These are phyloP conservation scores for Chaunax sp. DNA, from an alignment of 2,797 vertebrate genomes.

Conservation along the genomic window DNA sequence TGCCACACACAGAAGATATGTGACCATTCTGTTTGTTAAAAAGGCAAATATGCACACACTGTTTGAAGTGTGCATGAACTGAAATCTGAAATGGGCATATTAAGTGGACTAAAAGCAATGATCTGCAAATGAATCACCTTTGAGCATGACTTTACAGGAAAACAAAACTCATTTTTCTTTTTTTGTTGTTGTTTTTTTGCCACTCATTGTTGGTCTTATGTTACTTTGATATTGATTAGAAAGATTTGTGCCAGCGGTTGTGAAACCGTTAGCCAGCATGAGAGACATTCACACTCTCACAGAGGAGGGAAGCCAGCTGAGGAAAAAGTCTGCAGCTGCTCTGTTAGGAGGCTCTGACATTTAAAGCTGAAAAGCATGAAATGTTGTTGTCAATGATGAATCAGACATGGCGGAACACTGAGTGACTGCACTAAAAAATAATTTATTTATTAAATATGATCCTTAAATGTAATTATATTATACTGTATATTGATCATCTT, in stretches of 20 bases:
- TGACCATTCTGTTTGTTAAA: slow-evolving; percentile 22
- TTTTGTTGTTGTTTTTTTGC: slow-evolving; percentile 25
- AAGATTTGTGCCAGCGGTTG: slow-evolving; percentile 12
- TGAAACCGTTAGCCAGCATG: slow-evolving; percentile 41
- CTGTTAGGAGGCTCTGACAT: slow-evolving; percentile 31
- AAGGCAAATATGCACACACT: slow-evolving; percentile 11
- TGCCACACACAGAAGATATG: slow-evolving; percentile 14
- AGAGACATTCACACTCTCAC: slow-evolving; percentile 29
- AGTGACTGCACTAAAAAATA: not conserved
- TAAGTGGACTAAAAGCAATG: slow-evolving; percentile 38
- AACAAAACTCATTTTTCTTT: slow-evolving; percentile 31
- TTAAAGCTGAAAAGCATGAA: slow-evolving; percentile 27
- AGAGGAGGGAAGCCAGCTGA: slow-evolving; percentile 16
- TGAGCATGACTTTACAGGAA: slow-evolving; percentile 25
- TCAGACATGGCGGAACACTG: slow-evolving; percentile 1
- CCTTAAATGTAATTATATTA: not conserved
- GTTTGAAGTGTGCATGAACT: slow-evolving; percentile 23
- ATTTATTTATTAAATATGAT: slow-evolving; percentile 3
- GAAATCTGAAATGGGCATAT: slow-evolving; percentile 19
- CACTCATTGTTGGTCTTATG: slow-evolving; percentile 42
- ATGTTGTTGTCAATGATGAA: slow-evolving; percentile 4
- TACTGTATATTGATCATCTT: not conserved
- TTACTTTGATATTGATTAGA: slow-evolving; percentile 55
- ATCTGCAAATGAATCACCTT: slow-evolving; percentile 32
- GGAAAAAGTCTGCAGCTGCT: slow-evolving; percentile 29